Evolutionary conservation across 2,797 vertebrate species (phyloP).

Genomic region (Ctenochaetus hawaiiensis): DNA sequence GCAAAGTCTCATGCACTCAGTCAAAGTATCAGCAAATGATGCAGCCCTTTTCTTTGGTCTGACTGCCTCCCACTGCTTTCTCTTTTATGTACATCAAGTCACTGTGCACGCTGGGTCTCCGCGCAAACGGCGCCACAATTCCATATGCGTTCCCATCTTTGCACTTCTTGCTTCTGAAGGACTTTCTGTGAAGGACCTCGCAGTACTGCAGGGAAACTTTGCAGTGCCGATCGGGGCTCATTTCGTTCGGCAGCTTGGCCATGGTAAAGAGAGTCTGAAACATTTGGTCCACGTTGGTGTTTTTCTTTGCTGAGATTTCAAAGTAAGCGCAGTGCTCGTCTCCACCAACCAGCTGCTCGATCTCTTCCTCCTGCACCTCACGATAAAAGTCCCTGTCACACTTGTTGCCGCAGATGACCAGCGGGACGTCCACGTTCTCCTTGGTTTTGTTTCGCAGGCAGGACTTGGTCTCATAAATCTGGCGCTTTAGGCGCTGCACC

Average conservation of each 20-base stretch:
- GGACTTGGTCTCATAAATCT: slow-evolving; percentile 97
- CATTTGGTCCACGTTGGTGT: slow-evolving; percentile 96
- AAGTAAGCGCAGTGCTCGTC: slow-evolving; percentile 95
- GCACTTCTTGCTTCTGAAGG: slow-evolving; percentile 88
- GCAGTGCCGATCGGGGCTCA: slow-evolving; percentile 97
- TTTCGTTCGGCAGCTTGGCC: slow-evolving; percentile 96
- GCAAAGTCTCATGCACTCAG: slow-evolving; percentile 18
- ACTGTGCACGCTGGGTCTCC: slow-evolving; percentile 96
- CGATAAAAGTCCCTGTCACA: slow-evolving; percentile 93
- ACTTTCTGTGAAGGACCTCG: slow-evolving; percentile 94
- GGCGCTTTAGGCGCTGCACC: slow-evolving; percentile 94
- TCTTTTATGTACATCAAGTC: slow-evolving; percentile 98
- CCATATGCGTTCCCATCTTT: slow-evolving; percentile 92
- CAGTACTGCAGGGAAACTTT: slow-evolving; percentile 93
- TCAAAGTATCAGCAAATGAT: slow-evolving; percentile 90
- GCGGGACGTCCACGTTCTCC: slow-evolving; percentile 92
- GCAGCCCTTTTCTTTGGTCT: slow-evolving; percentile 93
- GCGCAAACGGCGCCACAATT: slow-evolving; percentile 94
- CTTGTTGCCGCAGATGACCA: slow-evolving; percentile 98
- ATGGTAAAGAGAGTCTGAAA: slow-evolving; percentile 95
- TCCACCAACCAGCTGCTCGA: slow-evolving; percentile 89
- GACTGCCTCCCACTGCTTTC: slow-evolving; percentile 90
- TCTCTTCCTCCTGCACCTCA: slow-evolving; percentile 91
- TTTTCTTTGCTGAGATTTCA: slow-evolving; percentile 96
- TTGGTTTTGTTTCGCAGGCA: slow-evolving; percentile 97